phyloP scores from a whole-genome alignment of 2,888 invertebrate genomes.

The Himalopsyche anomala region DNA sequence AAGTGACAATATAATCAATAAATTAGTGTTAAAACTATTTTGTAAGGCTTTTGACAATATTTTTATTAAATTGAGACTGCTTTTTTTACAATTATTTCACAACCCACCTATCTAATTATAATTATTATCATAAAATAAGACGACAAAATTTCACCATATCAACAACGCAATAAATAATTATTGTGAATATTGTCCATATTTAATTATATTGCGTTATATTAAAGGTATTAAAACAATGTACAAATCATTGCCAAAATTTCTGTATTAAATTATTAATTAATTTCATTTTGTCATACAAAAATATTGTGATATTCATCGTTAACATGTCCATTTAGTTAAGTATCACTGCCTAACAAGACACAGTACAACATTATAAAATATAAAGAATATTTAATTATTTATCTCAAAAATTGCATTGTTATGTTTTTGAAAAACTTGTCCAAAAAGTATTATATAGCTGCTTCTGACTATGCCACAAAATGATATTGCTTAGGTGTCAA shows the following conservation, averaged over 20 bases:
- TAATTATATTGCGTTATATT: conserved; percentile 1
- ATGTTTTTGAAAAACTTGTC: no score
- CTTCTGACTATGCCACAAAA: no score
- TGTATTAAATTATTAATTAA: background rate
- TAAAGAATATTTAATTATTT: no score
- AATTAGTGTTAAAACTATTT: conserved; percentile 4
- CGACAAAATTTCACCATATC: conserved; percentile 1
- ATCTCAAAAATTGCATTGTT: no score
- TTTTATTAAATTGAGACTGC: conserved; percentile 15
- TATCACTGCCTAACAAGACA: conserved; percentile 1
- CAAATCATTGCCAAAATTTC: conserved; percentile 22
- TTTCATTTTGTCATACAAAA: background rate
- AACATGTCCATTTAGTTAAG: conserved; percentile 15
- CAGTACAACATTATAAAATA: conserved; percentile 6
- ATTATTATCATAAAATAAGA: background rate
- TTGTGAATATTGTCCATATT: background rate
- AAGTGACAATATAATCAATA: background rate
- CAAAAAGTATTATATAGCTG: no score
- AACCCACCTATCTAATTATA: background rate
- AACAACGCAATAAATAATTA: background rate
- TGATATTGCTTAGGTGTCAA: no score
- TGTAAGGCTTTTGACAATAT: conserved; percentile 15
- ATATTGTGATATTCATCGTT: background rate
- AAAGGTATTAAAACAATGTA: conserved; percentile 7
- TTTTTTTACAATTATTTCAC: background rate